Conservation (phyloP, 2,113 vertebrate genomes). For the Syngnathus scovelli region DNA sequence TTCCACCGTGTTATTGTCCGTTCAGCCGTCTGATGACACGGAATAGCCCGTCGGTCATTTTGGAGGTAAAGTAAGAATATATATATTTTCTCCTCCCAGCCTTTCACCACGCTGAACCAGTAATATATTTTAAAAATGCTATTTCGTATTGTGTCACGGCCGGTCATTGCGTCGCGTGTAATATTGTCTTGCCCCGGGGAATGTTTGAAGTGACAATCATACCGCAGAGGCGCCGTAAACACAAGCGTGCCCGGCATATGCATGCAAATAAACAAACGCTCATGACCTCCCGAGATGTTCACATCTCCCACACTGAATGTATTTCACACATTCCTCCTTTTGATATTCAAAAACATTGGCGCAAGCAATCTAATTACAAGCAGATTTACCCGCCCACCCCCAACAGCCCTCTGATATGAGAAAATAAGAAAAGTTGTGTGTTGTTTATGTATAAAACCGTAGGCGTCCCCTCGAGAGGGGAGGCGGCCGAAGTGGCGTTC, state of each 20-base stretch:
- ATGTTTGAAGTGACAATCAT: constrained; percentile 35
- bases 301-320: constrained; percentile 39
- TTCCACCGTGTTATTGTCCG: background rate
- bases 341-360: constrained; percentile 53
- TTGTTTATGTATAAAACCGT: constrained; percentile 57
- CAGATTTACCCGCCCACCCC: constrained; percentile 16
- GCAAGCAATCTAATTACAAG: constrained; percentile 32
- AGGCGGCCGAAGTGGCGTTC: constrained; percentile 57
- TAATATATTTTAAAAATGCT: constrained; percentile 29
- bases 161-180: constrained; percentile 27
- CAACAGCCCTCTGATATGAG: constrained; percentile 17
- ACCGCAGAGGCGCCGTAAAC: constrained; percentile 12
- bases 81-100: constrained; percentile 26
- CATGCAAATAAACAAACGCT: constrained; percentile 33
- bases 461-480: constrained; percentile 33
- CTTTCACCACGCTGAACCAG: background rate
- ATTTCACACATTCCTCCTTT: constrained; percentile 50
- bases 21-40: constrained; percentile 9
- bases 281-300: constrained; percentile 38
- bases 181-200: constrained; percentile 51
- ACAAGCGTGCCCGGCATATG: constrained; percentile 6
- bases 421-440: constrained; percentile 20
- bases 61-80: constrained; percentile 53
- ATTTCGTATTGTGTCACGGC: constrained; percentile 34
- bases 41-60: constrained; percentile 45